Base-by-base conservation (phyloP, 2,113 vertebrate species). In the Cheilinus undulatus region DNA sequence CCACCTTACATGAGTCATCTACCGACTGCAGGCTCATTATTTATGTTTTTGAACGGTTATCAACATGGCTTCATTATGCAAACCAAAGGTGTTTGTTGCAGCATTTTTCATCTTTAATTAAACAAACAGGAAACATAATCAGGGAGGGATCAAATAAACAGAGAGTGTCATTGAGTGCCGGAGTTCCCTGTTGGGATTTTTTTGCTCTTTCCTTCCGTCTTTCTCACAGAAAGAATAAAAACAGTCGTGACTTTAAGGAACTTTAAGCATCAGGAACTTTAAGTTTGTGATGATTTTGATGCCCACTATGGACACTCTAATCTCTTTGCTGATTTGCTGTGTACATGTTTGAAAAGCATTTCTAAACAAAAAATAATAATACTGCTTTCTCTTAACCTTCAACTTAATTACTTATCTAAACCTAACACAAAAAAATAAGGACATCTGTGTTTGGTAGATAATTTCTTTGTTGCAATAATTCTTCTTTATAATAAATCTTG, bases 201-300 rank as follows among this genome's bases (percentile, higher is more conserved):
- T 1, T 50, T 24, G 32, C 10, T 50, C 48, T 2, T n/a, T 45
- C 11, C 42, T 15, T 45, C 42, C 42, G 43, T 46, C 48, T 34
- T 51, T 30, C 32, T 67, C 7, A 36, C 22, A 62, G 46, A 53
- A 30, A 65, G n/a, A n/a, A 69, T 28, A 15, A 65, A 34, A 61
- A 71, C n/a, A 66, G 76, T 60, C 80, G 67, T 63, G 54, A 77
- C 23, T 9, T n/a, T n/a, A n/a, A n/a, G n/a, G n/a, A n/a, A n/a
- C n/a, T n/a, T n/a, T n/a, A n/a, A n/a, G n/a, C n/a, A n/a, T n/a
- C n/a, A n/a, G n/a, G n/a, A n/a, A n/a, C n/a, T n/a, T n/a, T n/a
- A n/a, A n/a, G n/a, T n/a, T n/a, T n/a, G n/a, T n/a, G n/a, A n/a
- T n/a, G n/a, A n/a, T n/a, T n/a, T n/a, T n/a, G n/a, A n/a, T n/a